Conservation (phyloP, 2,888 invertebrate species). For the Doris montereyensis region DNA sequence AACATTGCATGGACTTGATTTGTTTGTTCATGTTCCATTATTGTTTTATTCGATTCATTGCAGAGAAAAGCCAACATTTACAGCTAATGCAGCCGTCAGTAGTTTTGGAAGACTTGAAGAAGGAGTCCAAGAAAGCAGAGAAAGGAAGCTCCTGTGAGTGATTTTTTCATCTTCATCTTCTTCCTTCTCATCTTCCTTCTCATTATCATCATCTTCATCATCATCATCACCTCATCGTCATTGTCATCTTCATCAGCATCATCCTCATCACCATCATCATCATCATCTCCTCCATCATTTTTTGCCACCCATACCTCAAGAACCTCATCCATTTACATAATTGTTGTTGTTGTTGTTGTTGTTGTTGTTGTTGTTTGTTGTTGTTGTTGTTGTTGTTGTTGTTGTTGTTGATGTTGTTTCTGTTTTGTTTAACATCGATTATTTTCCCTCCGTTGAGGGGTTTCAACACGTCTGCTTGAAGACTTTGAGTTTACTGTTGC, state of each 20-base stretch:
- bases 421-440: too few species aligned
- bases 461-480: too few species aligned
- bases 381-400: background rate
- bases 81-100: background rate
- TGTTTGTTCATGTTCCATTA: too few species aligned
- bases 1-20: too few species aligned
- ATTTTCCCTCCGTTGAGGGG: too few species aligned
- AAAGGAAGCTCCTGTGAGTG: conserved; percentile 6
- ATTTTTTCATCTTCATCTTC: background rate
- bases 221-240: too few species aligned
- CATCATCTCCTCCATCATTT: background rate
- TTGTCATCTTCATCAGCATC: too few species aligned
- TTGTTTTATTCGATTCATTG: too few species aligned
- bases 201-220: background rate
- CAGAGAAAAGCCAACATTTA: too few species aligned
- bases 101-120: background rate
- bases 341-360: background rate
- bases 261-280: too few species aligned
- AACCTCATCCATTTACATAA: background rate
- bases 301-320: background rate
- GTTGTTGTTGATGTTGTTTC: background rate
- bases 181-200: background rate
- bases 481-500: too few species aligned
- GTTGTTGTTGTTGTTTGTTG: too few species aligned
- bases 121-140: background rate